Percentiles rank a stretch among this genome's conserved stretches.
Evolutionary conservation across 2,888 invertebrate genomes (phyloP).

Genomic region (Keiferia lycopersicella): DNA sequence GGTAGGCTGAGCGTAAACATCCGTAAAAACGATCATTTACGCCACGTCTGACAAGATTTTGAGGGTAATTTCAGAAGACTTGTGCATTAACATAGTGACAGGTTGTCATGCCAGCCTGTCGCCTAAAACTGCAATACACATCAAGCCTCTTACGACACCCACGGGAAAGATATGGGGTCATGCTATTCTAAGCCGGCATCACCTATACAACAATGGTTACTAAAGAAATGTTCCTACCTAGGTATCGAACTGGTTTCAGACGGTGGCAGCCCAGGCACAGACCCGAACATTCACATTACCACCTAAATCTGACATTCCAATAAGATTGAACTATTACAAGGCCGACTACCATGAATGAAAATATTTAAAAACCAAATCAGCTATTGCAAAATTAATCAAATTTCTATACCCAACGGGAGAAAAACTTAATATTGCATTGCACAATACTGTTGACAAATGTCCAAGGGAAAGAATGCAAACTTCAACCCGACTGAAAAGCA

Average conservation of each 20-base stretch:
- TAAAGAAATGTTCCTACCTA: background rate
- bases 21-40: too few relatives aligned
- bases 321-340: slow-evolving; percentile 35
- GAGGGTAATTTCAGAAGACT: too few relatives aligned
- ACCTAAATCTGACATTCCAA: slow-evolving; percentile 32
- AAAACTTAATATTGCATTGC: slow-evolving; percentile 41
- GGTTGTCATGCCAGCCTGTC: too few relatives aligned
- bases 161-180: too few relatives aligned
- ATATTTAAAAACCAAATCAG: slow-evolving; percentile 33
- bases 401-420: slow-evolving; percentile 42
- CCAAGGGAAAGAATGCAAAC: slow-evolving; percentile 60
- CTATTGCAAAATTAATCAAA: slow-evolving; percentile 31
- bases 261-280: background rate
- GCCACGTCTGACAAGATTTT: too few relatives aligned
- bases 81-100: too few relatives aligned
- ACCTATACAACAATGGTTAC: background rate
- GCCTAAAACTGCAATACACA: too few relatives aligned
- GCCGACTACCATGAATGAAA: slow-evolving; percentile 39
- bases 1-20: too few relatives aligned
- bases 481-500: slow-evolving; percentile 55
- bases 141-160: too few relatives aligned
- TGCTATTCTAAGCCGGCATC: too few relatives aligned
- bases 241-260: slow-evolving; percentile 25
- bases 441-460: slow-evolving; percentile 68
- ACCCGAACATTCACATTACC: slow-evolving; percentile 39